These are phyloP conservation scores for Coregonus ussuriensis DNA, from an alignment of 2,797 vertebrate species.

Conservation along the genomic window DNA sequence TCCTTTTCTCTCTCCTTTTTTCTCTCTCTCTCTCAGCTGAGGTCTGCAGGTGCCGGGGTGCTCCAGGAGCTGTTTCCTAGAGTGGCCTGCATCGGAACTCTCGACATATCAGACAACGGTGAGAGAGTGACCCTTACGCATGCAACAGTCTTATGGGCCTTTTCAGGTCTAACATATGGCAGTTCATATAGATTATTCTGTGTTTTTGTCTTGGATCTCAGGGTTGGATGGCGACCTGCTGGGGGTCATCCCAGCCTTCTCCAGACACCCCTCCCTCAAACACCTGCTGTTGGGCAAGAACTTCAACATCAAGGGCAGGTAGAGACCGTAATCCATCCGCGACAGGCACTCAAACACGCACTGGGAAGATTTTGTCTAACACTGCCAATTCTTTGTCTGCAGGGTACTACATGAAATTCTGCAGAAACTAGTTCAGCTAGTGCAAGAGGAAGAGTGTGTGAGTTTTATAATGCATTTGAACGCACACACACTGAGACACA, in stretches of 20 bases:
- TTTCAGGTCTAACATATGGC: background rate
- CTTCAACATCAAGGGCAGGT: slow-evolving; percentile 94
- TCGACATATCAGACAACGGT: slow-evolving; percentile 93
- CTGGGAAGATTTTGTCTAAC: slow-evolving; percentile 41
- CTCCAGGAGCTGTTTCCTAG: slow-evolving; percentile 87
- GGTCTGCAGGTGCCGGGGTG: slow-evolving; percentile 85
- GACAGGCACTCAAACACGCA: slow-evolving; percentile 17
- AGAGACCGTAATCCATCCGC: slow-evolving; percentile 16
- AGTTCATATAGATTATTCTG: background rate
- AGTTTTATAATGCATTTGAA: slow-evolving; percentile 66
- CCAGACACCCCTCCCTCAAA: slow-evolving; percentile 87
- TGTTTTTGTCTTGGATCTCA: slow-evolving; percentile 48
- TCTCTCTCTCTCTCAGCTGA: slow-evolving; percentile 74
- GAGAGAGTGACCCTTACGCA: slow-evolving; percentile 29
- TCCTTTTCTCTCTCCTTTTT: background rate
- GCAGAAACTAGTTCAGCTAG: slow-evolving; percentile 88
- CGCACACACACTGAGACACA: slow-evolving; percentile 24
- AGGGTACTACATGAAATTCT: slow-evolving; percentile 89
- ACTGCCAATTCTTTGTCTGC: slow-evolving; percentile 51
- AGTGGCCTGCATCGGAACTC: slow-evolving; percentile 82
- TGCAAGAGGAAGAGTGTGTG: slow-evolving; percentile 94
- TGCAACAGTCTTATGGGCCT: background rate
- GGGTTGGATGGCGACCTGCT: slow-evolving; percentile 87
- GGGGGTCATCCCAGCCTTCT: slow-evolving; percentile 82
- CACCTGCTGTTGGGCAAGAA: slow-evolving; percentile 91